Evolutionary conservation across 2,888 invertebrate genomes (phyloP).

Genomic region (Conchocele bisecta): DNA sequence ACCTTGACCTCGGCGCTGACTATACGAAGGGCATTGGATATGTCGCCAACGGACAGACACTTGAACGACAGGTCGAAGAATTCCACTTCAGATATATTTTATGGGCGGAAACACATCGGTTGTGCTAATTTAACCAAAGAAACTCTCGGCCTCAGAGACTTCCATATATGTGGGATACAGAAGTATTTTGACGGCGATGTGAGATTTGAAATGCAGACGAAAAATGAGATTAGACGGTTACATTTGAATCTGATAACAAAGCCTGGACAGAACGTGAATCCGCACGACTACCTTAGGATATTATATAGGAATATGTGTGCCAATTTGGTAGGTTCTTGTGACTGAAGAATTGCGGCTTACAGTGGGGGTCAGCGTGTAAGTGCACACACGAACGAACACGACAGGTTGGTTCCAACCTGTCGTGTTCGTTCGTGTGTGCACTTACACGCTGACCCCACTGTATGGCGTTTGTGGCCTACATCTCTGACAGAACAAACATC

Average conservation of each 20-base stretch:
- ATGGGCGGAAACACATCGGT: slow-evolving; percentile 19
- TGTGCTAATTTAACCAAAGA: slow-evolving; percentile 18
- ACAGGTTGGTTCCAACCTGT: too few relatives aligned
- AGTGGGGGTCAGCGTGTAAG: too few relatives aligned
- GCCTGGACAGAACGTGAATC: background rate
- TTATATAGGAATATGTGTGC: background rate
- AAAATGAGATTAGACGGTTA: background rate
- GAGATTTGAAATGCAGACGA: background rate
- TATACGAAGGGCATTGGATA: background rate
- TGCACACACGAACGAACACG: too few relatives aligned
- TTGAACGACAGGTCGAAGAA: slow-evolving; percentile 28
- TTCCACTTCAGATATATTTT: slow-evolving; percentile 16
- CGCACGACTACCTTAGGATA: background rate
- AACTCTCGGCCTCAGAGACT: slow-evolving; percentile 6
- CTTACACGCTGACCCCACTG: too few relatives aligned
- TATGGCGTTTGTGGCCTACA: background rate
- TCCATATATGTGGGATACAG: slow-evolving; percentile 5
- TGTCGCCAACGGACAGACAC: slow-evolving; percentile 11
- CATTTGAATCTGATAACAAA: background rate
- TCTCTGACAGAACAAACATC: background rate
- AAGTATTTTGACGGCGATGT: background rate
- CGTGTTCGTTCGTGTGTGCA: too few relatives aligned
- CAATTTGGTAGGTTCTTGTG: background rate
- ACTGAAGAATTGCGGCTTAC: too few relatives aligned
- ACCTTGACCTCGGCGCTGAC: background rate